Percentiles rank a stretch among this genome's conserved stretches.
Conservation (phyloP, 2,888 invertebrate genomes). For the Pantelozetes paolii region DNA sequence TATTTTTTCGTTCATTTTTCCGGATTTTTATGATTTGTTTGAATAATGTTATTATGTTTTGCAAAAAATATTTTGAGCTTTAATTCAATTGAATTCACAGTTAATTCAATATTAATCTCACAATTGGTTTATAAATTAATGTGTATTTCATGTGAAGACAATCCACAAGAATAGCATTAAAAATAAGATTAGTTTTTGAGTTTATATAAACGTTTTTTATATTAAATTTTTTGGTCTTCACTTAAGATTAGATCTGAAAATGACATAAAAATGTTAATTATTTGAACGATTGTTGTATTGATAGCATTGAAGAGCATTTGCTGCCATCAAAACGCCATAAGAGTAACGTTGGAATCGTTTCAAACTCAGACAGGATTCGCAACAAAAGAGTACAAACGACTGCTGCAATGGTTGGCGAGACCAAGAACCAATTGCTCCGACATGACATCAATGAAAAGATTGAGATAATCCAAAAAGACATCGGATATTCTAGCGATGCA, state of each 20-base stretch:
- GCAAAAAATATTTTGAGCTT: not conserved
- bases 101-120: not conserved
- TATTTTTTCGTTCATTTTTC: conserved; percentile 2
- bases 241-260: not conserved
- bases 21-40: conserved; percentile 14
- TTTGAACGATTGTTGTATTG: not conserved
- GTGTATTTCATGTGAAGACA: not conserved
- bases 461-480: conserved; percentile 44
- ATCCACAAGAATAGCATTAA: not conserved
- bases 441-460: conserved; percentile 21
- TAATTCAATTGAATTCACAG: not conserved
- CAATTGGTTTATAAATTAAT: not conserved
- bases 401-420: conserved; percentile 26
- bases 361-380: conserved; percentile 7
- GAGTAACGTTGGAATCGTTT: conserved; percentile 28
- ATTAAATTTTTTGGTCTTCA: not conserved
- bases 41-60: not conserved
- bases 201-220: not conserved
- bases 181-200: not conserved
- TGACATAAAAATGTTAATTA: not conserved
- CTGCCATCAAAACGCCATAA: conserved; percentile 33
- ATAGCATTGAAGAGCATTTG: conserved; percentile 13
- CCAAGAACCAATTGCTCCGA: conserved; percentile 9
- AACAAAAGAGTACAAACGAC: conserved; percentile 37
- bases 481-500: conserved; percentile 44